Base-by-base conservation (phyloP, 2,888 invertebrate species). In the Lamellibrachia satsuma region DNA sequence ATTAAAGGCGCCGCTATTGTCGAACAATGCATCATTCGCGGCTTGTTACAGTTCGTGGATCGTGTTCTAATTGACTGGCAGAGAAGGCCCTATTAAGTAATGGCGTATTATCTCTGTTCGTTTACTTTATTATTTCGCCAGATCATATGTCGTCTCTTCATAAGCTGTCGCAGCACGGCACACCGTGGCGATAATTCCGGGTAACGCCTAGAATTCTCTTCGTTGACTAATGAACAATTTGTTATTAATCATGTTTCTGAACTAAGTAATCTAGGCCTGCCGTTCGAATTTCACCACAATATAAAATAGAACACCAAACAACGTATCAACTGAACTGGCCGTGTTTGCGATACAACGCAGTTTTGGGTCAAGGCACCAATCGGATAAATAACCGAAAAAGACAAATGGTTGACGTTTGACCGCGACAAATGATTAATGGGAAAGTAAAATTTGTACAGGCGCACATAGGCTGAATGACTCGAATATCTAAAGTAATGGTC, bases 241-340 rank as follows among this genome's bases (percentile, higher is more conserved):
- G 75, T 75, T 75, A 75, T 75, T 75, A 75, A 75, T 75, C 15
- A 75, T 75, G n/a, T 75, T 75, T 75, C 75, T 75, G 75, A 75
- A 75, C n/a, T 75, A 75, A 75, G 75, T 75, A 75, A 75, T 75
- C 75, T 75, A 15, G 15, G 75, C 15, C 2, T n/a, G 75, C 75
- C 15, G 75, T 11, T 75, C 75, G 22, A 75, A 75, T 75, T 75
- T 6, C 75, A 6, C 22, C 75, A n/a, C 22, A 75, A 0, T 22
- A 75, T 75, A 75, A 75, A 75, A 75, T 2, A 75, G 55, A 55
- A 55, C 55, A 55, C 55, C 9, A 7, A 55, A 9, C 9, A 55
- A 7, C 55, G 9, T 9, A 55, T 22, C 60, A 60, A 60, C 3
- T 15, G 3, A 60, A 11, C 3, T 15, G 60, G 15, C 8, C 4